A percentile compares a stretch with the other conserved stretches of the same genome.
phyloP scores from a whole-genome alignment of 2,888 invertebrate genomes.

The Drosophila picticornis region DNA sequence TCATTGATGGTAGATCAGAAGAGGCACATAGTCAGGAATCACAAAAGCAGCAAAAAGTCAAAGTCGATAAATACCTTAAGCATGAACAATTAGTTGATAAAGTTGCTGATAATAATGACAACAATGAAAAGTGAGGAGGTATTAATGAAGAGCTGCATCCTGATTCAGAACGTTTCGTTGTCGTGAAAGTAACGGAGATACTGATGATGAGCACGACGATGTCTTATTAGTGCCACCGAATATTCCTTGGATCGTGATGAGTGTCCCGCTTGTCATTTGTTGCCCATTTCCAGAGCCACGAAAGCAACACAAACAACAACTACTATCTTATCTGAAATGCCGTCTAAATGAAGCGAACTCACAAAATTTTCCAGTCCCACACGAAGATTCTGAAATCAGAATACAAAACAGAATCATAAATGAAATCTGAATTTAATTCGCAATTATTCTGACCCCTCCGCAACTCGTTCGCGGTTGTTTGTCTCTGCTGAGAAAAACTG shows the following conservation, averaged over 20 bases:
- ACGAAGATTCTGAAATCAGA: slow-evolving; percentile 44
- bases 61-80: slow-evolving; percentile 36
- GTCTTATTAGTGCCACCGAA: slow-evolving; percentile 58
- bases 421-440: slow-evolving; percentile 64
- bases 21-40: slow-evolving; percentile 34
- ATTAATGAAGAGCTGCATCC: slow-evolving; percentile 7
- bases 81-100: slow-evolving; percentile 67
- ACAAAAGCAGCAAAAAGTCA: slow-evolving; percentile 52
- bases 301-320: slow-evolving; percentile 4
- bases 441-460: slow-evolving; percentile 56
- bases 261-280: slow-evolving; percentile 58
- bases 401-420: slow-evolving; percentile 52
- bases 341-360: slow-evolving; percentile 58
- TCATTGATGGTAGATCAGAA: slow-evolving; percentile 44
- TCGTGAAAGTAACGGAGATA: slow-evolving; percentile 19
- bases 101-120: slow-evolving; percentile 8
- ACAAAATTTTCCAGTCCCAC: slow-evolving; percentile 43
- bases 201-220: slow-evolving; percentile 65
- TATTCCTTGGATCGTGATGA: slow-evolving; percentile 63
- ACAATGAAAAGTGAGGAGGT: slow-evolving; percentile 5
- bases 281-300: slow-evolving; percentile 41
- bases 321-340: slow-evolving; percentile 34
- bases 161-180: slow-evolving; percentile 34
- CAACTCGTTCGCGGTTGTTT: slow-evolving; percentile 29
- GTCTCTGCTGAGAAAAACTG: slow-evolving; percentile 55